Evolutionary conservation across 2,113 vertebrate genomes (phyloP), one percentile per base, ranked within the genome.

Genomic region (Nipponia nippon): DNA sequence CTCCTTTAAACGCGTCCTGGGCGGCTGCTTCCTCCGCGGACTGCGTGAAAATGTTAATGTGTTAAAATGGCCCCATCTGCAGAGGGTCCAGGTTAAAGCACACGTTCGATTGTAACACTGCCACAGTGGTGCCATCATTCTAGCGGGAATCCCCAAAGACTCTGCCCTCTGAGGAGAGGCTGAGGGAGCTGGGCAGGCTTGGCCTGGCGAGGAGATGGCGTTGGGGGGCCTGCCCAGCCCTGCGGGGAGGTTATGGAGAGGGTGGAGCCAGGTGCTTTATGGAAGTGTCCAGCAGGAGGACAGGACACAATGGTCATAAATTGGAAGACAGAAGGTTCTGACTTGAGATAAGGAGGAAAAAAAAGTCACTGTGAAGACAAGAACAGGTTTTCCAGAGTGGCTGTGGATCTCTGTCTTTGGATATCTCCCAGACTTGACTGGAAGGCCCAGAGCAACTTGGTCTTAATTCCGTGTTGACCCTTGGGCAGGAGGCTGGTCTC

Each of bases 91-190:
- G 4, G 58, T 56, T 44, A 27, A 38, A 58, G 58, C 7, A 56
- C 14, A 15, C 1, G 4, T 72, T 91, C 1, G 6, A 34, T 34
- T 0, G 0, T 58, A 23, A 9, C 23, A 21, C 3, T 12, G 6
- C 5, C 5, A 3, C 30, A 32, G 38, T 36, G 9, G 42, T 44
- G 26, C 17, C 18, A 10, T 3, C 1, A 1, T 63, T 38, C 17
- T 23, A 56, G 42, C 0, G 2, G 70, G 49, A 49, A 56, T 56
- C 27, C 36, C 42, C 50, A 49, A 26, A 20, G 47, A 20, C 69
- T 7, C 19, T 42, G 22, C 8, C 16, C 58, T 23, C 56, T 49
- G n/a, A 52, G 14, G 36, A 50, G 56, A 59, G 40, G 40, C 30
- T 42, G 66, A 23, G 21, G 69, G 38, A 59, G 53, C 27, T 14